Evolutionary conservation across 2,113 vertebrate genomes (phyloP).

Genomic region (Ceyx melanurus): DNA sequence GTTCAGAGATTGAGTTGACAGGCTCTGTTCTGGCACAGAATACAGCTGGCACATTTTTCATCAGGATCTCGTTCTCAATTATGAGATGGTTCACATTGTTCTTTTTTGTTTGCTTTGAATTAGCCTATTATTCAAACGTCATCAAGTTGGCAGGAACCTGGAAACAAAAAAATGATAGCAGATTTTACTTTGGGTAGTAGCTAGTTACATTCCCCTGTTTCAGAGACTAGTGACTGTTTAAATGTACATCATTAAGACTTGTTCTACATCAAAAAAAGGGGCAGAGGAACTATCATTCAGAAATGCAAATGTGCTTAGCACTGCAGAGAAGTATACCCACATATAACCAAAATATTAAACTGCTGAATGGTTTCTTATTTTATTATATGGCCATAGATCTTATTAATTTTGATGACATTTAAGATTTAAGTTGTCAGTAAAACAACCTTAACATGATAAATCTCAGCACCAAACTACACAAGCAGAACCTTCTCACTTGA

Average conservation of each 20-base stretch:
- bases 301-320: neutral
- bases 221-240: neutral
- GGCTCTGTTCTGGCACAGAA: slow-evolving; percentile 72
- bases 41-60: slow-evolving; percentile 73
- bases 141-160: slow-evolving; percentile 98
- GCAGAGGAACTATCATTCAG: neutral
- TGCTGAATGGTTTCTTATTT: neutral
- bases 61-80: slow-evolving; percentile 37
- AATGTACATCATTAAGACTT: neutral
- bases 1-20: slow-evolving; percentile 45
- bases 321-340: neutral
- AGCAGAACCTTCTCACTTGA: neutral
- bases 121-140: slow-evolving; percentile 89
- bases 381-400: neutral
- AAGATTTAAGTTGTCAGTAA: neutral
- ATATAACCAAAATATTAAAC: neutral
- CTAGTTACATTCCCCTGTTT: neutral
- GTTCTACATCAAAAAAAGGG: neutral
- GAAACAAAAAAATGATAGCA: slow-evolving; percentile 12
- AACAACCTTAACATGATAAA: neutral
- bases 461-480: neutral
- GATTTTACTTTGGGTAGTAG: neutral
- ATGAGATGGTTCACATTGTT: slow-evolving; percentile 37
- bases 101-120: slow-evolving; percentile 21
- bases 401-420: neutral